Conservation (phyloP, 92 coral and sea anemone species). For the Ricordea florida region DNA sequence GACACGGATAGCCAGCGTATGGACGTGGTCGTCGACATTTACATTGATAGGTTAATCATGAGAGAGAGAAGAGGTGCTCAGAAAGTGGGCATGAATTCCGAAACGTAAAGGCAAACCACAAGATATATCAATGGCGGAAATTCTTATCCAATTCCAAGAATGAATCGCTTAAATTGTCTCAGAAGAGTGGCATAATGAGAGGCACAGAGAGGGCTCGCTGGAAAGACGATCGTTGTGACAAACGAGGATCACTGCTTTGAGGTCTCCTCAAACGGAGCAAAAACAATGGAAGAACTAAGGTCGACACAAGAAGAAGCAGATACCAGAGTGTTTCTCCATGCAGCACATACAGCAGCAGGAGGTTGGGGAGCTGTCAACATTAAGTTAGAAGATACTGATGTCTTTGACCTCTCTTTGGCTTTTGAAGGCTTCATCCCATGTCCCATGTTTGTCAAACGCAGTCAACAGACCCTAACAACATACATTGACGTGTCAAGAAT, state of each 20-base stretch:
- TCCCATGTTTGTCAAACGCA: slow-evolving; percentile 45
- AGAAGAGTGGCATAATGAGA: slow-evolving; percentile 49
- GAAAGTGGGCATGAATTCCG: slow-evolving; percentile 30
- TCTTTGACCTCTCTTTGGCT: slow-evolving; percentile 33
- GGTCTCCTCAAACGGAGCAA: slow-evolving; percentile 19
- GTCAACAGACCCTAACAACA: slow-evolving; percentile 28
- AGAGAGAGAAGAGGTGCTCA: slow-evolving; percentile 45
- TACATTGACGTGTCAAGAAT: slow-evolving; percentile 48
- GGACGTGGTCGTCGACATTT: slow-evolving; percentile 60
- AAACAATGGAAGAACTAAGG: slow-evolving; percentile 30
- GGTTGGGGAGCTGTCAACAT: slow-evolving; percentile 48
- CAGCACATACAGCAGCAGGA: slow-evolving; percentile 50
- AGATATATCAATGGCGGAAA: slow-evolving; percentile 39
- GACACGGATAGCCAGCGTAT: too few relatives aligned
- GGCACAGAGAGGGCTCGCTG: not conserved
- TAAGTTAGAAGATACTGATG: slow-evolving; percentile 50
- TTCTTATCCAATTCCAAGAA: slow-evolving; percentile 34
- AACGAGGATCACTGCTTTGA: slow-evolving; percentile 30
- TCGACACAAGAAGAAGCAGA: slow-evolving; percentile 59
- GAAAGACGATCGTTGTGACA: slow-evolving; percentile 13
- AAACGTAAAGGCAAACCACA: slow-evolving; percentile 38
- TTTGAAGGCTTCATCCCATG: slow-evolving; percentile 39
- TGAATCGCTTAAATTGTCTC: slow-evolving; percentile 27
- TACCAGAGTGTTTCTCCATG: slow-evolving; percentile 50
- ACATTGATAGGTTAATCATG: slow-evolving; percentile 43